phyloP scores from a whole-genome alignment of 2,888 invertebrate genomes.

The Heteromurus nitidus region DNA sequence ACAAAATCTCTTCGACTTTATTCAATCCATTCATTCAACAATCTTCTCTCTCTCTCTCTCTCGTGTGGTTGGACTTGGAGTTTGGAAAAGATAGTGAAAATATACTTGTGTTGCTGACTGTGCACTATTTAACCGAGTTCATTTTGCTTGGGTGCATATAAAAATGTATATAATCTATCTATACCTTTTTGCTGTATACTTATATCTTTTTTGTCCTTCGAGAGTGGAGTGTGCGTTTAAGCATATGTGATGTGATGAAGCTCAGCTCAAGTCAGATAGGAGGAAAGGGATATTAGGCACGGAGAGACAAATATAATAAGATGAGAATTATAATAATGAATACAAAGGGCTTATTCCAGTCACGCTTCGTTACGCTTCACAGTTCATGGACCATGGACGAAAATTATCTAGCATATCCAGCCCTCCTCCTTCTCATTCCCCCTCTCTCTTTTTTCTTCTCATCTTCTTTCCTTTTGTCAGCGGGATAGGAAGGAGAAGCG shows the following conservation, averaged over 20 bases:
- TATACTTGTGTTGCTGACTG: too few relatives aligned
- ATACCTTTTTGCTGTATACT: too few relatives aligned
- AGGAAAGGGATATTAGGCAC: conserved; percentile 36
- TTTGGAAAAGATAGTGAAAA: too few relatives aligned
- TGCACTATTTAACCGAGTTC: too few relatives aligned
- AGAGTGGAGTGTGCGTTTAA: not conserved
- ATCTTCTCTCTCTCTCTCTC: not conserved
- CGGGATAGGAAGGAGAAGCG: not conserved
- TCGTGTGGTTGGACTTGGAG: too few relatives aligned
- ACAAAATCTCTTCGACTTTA: not conserved
- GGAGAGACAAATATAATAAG: conserved; percentile 56
- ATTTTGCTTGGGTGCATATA: too few relatives aligned
- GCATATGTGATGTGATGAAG: too few relatives aligned
- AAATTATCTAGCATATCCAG: conserved; percentile 63
- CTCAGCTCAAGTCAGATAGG: too few relatives aligned
- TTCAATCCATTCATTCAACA: not conserved
- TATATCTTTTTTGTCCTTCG: too few relatives aligned
- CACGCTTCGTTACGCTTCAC: conserved; percentile 67
- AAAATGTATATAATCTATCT: too few relatives aligned
- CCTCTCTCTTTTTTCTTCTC: not conserved
- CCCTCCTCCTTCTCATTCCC: conserved; percentile 17
- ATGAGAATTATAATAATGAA: conserved; percentile 56
- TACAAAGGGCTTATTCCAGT: conserved; percentile 63
- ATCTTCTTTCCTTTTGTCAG: not conserved
- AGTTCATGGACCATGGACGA: conserved; percentile 63